Conservation (phyloP, 1,140 invertebrate species). For the Halictus rubicundus region DNA sequence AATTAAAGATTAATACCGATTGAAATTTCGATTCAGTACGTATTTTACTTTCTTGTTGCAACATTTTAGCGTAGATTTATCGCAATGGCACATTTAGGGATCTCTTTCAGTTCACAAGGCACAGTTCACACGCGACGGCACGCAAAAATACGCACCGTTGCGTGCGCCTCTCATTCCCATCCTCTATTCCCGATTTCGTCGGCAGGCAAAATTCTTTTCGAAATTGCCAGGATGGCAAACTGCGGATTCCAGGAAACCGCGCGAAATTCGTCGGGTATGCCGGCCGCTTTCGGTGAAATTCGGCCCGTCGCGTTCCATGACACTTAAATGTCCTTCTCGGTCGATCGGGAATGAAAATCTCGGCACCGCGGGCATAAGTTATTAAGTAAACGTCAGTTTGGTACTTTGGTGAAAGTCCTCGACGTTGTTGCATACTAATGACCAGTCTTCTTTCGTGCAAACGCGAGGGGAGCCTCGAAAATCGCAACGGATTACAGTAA, state of each 20-base stretch:
- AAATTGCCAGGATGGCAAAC: neutral
- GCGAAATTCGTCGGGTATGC: neutral
- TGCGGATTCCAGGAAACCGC: neutral
- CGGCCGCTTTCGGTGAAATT: constrained; percentile 16
- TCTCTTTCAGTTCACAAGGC: neutral
- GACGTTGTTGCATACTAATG: neutral
- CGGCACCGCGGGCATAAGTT: neutral
- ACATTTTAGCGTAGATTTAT: too few relatives aligned
- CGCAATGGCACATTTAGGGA: too few relatives aligned
- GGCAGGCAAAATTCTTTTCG: neutral
- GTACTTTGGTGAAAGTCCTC: constrained; percentile 14
- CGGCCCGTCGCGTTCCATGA: constrained; percentile 4
- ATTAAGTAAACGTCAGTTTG: constrained; percentile 15
- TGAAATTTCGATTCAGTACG: too few relatives aligned
- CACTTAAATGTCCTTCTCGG: constrained; percentile 15
- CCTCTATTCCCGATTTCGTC: neutral
- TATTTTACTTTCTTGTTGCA: too few relatives aligned
- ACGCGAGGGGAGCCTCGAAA: neutral
- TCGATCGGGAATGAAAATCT: neutral
- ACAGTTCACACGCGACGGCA: neutral
- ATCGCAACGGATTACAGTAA: neutral
- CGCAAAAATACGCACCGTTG: constrained; percentile 1
- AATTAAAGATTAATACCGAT: too few relatives aligned
- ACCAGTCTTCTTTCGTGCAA: constrained; percentile 1
- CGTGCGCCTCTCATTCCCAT: neutral